Percentiles rank a stretch among this genome's conserved stretches.
These are phyloP conservation scores for Ophonus ardosiacus DNA, from an alignment of 2,888 invertebrate species.

Conservation along the genomic window DNA sequence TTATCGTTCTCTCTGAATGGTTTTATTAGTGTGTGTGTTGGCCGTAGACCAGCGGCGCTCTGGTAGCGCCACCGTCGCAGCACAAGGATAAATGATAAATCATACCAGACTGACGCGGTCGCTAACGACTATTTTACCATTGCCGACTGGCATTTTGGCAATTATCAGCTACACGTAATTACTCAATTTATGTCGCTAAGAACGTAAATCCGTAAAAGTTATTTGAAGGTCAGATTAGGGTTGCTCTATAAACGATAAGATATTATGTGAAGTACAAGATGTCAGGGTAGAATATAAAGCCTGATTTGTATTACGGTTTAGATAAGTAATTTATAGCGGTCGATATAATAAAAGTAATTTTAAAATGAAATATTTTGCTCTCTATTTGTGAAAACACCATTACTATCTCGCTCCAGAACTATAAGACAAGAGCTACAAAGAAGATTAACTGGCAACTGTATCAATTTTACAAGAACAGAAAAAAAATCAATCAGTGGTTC, in stretches of 20 bases:
- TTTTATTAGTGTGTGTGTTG: conserved; percentile 13
- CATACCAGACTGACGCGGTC: conserved; percentile 69
- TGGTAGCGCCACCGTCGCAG: background rate
- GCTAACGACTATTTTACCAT: conserved; percentile 46
- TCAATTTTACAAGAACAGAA: no score
- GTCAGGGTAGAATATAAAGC: background rate
- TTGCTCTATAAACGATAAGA: conserved; percentile 24
- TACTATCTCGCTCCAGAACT: no score
- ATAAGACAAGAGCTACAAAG: no score
- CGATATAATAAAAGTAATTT: no score
- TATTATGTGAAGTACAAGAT: background rate
- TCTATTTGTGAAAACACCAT: no score
- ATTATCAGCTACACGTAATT: conserved; percentile 47
- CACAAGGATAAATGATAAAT: no score
- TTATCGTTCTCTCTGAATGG: conserved; percentile 29
- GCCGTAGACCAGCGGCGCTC: background rate
- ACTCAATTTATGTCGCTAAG: conserved; percentile 36
- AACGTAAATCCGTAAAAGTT: conserved; percentile 30
- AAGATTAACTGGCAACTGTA: no score
- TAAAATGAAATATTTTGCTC: no score
- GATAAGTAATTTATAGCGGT: no score
- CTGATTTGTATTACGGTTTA: no score
- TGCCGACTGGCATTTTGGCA: conserved; percentile 1
- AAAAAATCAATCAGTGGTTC: no score
- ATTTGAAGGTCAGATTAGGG: background rate